Conservation (phyloP, 2,797 vertebrate species). For the Echeneis naucrates region DNA sequence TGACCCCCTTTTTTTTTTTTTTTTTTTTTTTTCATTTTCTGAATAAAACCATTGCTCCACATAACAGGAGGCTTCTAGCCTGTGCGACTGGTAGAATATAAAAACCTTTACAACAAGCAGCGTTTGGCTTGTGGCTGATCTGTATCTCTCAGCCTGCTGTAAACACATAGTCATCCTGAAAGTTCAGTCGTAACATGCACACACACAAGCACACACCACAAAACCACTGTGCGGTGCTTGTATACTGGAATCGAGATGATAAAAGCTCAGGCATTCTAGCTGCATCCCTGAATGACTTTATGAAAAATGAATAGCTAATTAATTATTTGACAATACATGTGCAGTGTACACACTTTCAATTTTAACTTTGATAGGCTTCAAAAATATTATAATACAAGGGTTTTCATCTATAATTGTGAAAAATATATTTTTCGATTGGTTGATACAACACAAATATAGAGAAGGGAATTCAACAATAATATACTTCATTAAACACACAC, state of each 20-base stretch:
- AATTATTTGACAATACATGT: constrained; percentile 1
- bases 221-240: constrained; percentile 29
- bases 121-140: constrained; percentile 55
- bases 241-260: constrained; percentile 17
- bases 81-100: constrained; percentile 37
- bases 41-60: constrained; percentile 30
- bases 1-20: too few species aligned
- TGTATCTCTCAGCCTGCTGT: constrained; percentile 50
- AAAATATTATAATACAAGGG: too few species aligned
- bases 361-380: not conserved
- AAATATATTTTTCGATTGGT: too few species aligned
- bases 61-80: constrained; percentile 34
- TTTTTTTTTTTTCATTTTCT: constrained; percentile 27
- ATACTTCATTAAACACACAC: not conserved
- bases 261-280: constrained; percentile 17
- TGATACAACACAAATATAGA: not conserved
- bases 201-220: constrained; percentile 34
- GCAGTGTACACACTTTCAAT: not conserved
- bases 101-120: constrained; percentile 44
- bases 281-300: constrained; percentile 4
- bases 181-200: constrained; percentile 21
- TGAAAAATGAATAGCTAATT: constrained; percentile 10
- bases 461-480: not conserved
- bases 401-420: not conserved
- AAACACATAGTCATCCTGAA: constrained; percentile 56